Evolutionary conservation across 1,140 invertebrate genomes (phyloP), one percentile per base, ranked within the genome.

Genomic region (Centruroides vittatus): DNA sequence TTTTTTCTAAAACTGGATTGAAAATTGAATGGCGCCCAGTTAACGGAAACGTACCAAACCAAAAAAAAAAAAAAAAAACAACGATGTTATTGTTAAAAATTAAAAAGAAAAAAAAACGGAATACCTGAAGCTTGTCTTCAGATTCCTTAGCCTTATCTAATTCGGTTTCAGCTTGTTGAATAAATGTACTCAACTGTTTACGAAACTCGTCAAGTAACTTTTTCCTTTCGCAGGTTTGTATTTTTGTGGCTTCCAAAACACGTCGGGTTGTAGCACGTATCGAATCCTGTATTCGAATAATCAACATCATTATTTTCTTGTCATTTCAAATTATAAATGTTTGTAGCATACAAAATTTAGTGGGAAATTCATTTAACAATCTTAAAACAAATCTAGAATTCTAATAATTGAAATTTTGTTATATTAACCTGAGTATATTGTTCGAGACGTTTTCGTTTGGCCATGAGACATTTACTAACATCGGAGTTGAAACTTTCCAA

Each of bases 121-220:
- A n/a, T 50, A 59, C 61, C 13, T 63, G 61, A 8, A 63, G 41
- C 52, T 57, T 59, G 13, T 59, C 61, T 47, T 63, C 61, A n/a
- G 61, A 48, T 23, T 63, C 61, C 48, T 57, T 59, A 4, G 58
- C n/a, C 47, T 63, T 63, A 41, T 63, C 61, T 3, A 63, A 10
- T 47, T 63, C 61, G 12, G 52, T 35, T 51, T 63, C 61, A n/a
- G 57, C 36, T 59, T 63, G 61, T 23, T 51, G 54, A 51, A 63
- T 56, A 4, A 63, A 34, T 35, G 53, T 34, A 36, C 12, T 13
- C 23, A 63, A 23, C 46, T 63, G 61, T 50, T 59, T 63, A 34
- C 59, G 53, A 35, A 59, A 63, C 0, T 63, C 51, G 41, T 59
- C 53, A 35, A 59, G 46, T 3, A 63, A 12, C 51, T 56, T 51